A percentile compares a stretch with the other conserved stretches of the same genome.
These are phyloP conservation scores for Elephantulus edwardii DNA, from an alignment of 2,113 vertebrate species.

Conservation along the genomic window DNA sequence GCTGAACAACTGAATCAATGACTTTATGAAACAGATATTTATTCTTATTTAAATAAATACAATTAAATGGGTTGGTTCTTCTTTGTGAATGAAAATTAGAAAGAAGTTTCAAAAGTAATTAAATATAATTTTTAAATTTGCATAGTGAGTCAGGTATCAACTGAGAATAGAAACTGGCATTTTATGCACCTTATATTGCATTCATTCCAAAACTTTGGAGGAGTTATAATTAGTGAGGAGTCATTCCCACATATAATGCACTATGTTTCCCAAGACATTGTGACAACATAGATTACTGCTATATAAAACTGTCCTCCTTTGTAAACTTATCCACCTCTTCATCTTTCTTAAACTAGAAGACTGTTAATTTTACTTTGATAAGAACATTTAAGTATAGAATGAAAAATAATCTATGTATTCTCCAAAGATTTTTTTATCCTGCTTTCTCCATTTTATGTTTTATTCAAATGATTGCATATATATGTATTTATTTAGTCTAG, in stretches of 20 bases:
- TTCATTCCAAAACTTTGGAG: neutral
- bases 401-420: neutral
- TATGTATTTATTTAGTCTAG: neutral
- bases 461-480: neutral
- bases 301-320: neutral
- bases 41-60: neutral
- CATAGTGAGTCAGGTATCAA: neutral
- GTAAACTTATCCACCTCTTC: neutral
- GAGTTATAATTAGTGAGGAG: neutral
- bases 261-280: constrained; percentile 31
- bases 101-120: neutral
- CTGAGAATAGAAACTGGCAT: neutral
- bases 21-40: neutral
- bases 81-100: neutral
- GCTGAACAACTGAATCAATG: neutral
- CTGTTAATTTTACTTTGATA: neutral
- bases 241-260: neutral
- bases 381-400: neutral
- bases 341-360: neutral
- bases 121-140: neutral
- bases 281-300: neutral
- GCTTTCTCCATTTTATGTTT: neutral
- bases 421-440: neutral
- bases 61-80: neutral
- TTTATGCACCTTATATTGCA: neutral